Base-by-base conservation (phyloP, 2,113 vertebrate genomes). In the Centropus bengalensis region DNA sequence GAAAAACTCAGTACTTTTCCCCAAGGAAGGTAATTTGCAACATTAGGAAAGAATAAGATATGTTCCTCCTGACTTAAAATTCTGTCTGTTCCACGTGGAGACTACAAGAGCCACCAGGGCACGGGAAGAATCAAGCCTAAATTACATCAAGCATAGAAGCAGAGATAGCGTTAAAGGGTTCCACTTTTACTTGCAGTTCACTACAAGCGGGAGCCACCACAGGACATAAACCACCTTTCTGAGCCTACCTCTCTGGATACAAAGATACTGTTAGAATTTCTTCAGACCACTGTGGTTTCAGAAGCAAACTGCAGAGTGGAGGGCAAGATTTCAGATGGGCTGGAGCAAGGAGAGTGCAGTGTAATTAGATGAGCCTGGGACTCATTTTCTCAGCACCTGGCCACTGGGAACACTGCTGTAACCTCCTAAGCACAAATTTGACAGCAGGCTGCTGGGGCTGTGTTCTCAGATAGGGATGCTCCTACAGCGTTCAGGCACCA, bases 301-400 rank as follows among this genome's bases (percentile, higher is more conserved):
- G 18, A 22, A 81, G 11, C 3, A 30, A 10, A 8, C 24, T 27
- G 33, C 17, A 24, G 51, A n/a, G 23, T 58, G 28, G 30, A 10
- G 2, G 1, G 24, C 1, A 3, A 16, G 11, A 17, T 49, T 47
- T 28, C 49, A 4, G 32, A 33, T 0, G 7, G 36, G 24, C 68
- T 9, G 18, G 47, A 62, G 36, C 36, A 14, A 22, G 13, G 14
- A 45, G 45, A 2, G 9, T 1, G 30, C 19, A 19, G 6, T 14
- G 5, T 23, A 13, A 66, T 1, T 5, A 38, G 52, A 7, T 4
- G 42, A n/a, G 58, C n/a, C 26, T 3, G 5, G 12, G 28, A 10
- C 19, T 22, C 6, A 0, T 30, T 6, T 21, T 56, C 68, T n/a
- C 28, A 36, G 62, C 26, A 33, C 44, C 30, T 10, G 28, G 2